phyloP scores from a whole-genome alignment of 2,888 invertebrate genomes.

The Nowickia ferox region DNA sequence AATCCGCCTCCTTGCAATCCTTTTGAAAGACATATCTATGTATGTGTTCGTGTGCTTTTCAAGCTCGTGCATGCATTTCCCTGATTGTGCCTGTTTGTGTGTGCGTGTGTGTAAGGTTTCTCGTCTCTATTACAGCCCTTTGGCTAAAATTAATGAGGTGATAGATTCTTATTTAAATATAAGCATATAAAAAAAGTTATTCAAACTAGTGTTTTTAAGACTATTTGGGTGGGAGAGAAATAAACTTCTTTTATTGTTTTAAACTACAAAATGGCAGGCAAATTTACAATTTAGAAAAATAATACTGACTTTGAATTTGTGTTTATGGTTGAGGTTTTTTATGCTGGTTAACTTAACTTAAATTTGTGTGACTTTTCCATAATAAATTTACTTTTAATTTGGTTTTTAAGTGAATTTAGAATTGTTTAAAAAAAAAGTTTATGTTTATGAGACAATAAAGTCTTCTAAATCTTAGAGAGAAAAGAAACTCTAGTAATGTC shows the following conservation, averaged over 20 bases:
- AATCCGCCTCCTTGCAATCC: not conserved
- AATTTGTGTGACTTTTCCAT: constrained; percentile 69
- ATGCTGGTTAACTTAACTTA: constrained; percentile 46
- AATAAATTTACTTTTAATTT: constrained; percentile 61
- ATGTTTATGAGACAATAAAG: constrained; percentile 35
- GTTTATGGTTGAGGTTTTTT: constrained; percentile 46
- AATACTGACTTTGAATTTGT: not conserved
- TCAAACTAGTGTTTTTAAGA: not conserved
- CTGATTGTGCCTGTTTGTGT: constrained; percentile 28
- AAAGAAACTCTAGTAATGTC: too few species aligned
- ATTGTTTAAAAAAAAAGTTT: constrained; percentile 15
- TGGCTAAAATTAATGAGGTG: constrained; percentile 77
- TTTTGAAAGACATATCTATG: not conserved
- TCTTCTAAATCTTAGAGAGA: not conserved
- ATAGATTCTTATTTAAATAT: constrained; percentile 76
- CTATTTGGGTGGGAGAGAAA: not conserved
- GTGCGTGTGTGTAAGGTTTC: constrained; percentile 41
- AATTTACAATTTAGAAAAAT: constrained; percentile 54
- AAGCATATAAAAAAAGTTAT: constrained; percentile 16
- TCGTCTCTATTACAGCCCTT: constrained; percentile 72
- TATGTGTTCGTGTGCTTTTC: not conserved
- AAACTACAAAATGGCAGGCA: constrained; percentile 31
- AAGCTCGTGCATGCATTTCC: not conserved
- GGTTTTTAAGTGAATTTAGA: constrained; percentile 50
- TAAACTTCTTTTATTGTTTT: constrained; percentile 51